These are phyloP conservation scores for Ameiurus melas DNA, from an alignment of 2,113 vertebrate species.

Conservation along the genomic window DNA sequence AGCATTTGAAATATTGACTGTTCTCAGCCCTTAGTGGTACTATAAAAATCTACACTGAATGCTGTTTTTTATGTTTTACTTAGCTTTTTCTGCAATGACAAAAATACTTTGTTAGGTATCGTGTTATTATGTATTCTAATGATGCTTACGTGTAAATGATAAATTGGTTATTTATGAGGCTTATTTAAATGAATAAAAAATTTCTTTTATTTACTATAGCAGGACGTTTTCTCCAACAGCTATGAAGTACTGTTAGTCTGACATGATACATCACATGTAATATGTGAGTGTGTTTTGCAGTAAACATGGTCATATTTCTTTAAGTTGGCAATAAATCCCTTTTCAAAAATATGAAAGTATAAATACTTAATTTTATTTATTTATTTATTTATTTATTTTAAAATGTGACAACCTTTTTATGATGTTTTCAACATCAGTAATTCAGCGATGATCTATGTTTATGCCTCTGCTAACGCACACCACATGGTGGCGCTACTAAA, in stretches of 20 bases:
- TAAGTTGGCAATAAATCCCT: slow-evolving; percentile 1
- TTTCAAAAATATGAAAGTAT: not conserved
- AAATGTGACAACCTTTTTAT: not conserved
- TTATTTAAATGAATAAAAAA: slow-evolving; percentile 37
- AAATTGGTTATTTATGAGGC: slow-evolving; percentile 34
- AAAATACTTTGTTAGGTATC: not conserved
- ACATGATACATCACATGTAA: not conserved
- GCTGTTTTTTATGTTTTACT: not conserved
- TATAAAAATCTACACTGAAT: not conserved
- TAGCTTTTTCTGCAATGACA: not conserved
- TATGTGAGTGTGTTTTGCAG: not conserved
- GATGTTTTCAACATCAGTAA: not conserved
- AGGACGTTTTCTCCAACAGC: not conserved
- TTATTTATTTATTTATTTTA: not conserved
- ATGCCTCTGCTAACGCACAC: not conserved
- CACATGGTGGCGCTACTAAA: slow-evolving; percentile 25
- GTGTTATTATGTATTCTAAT: not conserved
- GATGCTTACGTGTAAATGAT: slow-evolving; percentile 15
- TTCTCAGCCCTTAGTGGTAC: slow-evolving; percentile 24
- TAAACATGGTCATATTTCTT: not conserved
- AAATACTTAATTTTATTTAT: not conserved
- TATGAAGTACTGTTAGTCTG: not conserved
- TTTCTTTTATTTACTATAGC: not conserved
- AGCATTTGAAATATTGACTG: not conserved
- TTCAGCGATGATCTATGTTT: too few relatives aligned